Conservation (phyloP, 2,113 vertebrate genomes). For the Pteronura brasiliensis region DNA sequence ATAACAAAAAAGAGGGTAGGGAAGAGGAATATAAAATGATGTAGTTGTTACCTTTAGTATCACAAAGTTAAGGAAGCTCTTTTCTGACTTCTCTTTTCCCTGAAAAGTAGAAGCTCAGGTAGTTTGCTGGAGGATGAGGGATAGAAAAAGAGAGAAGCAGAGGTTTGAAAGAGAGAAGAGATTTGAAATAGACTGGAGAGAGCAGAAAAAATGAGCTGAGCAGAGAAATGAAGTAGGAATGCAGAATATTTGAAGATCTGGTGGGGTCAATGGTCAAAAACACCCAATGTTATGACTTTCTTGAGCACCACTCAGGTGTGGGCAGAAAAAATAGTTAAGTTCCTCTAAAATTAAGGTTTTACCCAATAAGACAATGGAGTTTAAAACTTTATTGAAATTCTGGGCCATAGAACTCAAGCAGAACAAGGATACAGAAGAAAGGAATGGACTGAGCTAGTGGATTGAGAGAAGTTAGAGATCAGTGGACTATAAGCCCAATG, state of each 20-base stretch:
- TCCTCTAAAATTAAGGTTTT: background rate
- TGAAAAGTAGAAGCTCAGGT: background rate
- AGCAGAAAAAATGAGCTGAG: background rate
- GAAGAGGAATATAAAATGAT: background rate
- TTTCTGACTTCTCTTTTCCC: background rate
- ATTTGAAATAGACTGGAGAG: background rate
- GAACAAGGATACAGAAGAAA: background rate
- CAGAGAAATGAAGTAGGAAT: background rate
- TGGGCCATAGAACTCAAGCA: background rate
- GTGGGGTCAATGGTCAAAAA: background rate
- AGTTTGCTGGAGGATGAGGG: background rate
- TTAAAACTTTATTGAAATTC: background rate
- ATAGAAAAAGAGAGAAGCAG: background rate
- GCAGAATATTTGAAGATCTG: background rate
- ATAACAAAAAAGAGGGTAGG: background rate
- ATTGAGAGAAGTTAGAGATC: background rate
- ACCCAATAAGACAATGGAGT: background rate
- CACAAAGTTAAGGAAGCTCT: background rate
- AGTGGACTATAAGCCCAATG: background rate
- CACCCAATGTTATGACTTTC: background rate
- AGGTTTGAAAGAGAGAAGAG: background rate
- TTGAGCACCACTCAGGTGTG: background rate
- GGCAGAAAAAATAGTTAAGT: background rate
- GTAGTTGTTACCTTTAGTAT: background rate
- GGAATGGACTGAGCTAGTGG: background rate